Percentiles rank a stretch among this genome's conserved stretches.
phyloP scores from a whole-genome alignment of 2,888 invertebrate species.

The Leptogaster cylindrica region DNA sequence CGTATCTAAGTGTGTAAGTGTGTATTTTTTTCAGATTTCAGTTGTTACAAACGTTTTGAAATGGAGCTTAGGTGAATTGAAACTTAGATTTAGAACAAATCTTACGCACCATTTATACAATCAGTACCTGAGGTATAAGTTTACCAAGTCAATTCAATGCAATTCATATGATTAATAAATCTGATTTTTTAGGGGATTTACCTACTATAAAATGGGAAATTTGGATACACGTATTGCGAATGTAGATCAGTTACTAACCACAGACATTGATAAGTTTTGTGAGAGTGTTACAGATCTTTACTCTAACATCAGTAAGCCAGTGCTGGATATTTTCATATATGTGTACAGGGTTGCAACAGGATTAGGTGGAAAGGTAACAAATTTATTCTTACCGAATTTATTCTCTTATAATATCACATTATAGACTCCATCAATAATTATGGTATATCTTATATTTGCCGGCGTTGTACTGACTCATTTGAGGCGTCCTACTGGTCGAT shows the following conservation, averaged over 20 bases:
- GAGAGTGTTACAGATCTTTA: conserved; percentile 94
- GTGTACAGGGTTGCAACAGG: conserved; percentile 86
- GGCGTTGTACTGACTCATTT: conserved; percentile 86
- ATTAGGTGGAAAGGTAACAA: conserved; percentile 80
- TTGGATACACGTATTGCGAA: conserved; percentile 94
- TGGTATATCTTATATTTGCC: conserved; percentile 85
- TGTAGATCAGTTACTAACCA: conserved; percentile 93
- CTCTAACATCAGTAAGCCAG: conserved; percentile 94
- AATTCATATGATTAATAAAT: conserved; percentile 9
- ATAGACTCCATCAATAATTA: conserved; percentile 87
- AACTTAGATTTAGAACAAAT: conserved; percentile 87
- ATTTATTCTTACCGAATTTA: not conserved
- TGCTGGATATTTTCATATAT: conserved; percentile 93
- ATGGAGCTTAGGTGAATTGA: conserved; percentile 93
- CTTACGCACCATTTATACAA: conserved; percentile 86
- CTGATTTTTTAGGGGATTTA: conserved; percentile 74
- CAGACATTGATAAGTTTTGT: conserved; percentile 97
- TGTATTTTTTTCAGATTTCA: conserved; percentile 74
- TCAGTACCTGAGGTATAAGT: conserved; percentile 88
- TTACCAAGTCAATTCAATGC: not conserved
- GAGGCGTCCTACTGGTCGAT: conserved; percentile 81
- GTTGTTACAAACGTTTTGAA: conserved; percentile 92
- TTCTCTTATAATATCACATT: not conserved
- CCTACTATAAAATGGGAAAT: conserved; percentile 96
- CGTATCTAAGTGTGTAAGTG: conserved; percentile 8